Conservation (phyloP, 2,888 invertebrate genomes). For the Tricholauxania praeusta region DNA sequence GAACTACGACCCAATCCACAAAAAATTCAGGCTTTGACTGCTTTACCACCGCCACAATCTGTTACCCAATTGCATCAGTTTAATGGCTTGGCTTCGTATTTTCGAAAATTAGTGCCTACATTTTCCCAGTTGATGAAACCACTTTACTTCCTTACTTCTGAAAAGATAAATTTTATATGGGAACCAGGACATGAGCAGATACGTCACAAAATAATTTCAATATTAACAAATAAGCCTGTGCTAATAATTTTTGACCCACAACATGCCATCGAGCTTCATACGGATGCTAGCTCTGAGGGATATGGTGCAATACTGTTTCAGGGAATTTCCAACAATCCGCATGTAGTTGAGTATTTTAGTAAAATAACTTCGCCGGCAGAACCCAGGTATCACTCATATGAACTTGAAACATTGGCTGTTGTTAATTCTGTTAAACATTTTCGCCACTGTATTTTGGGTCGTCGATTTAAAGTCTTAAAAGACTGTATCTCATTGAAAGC, state of each 20-base stretch:
- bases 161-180: slow-evolving; percentile 3
- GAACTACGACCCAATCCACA: slow-evolving; percentile 27
- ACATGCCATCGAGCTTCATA: slow-evolving; percentile 44
- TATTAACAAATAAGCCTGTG: slow-evolving; percentile 42
- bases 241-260: slow-evolving; percentile 44
- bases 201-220: slow-evolving; percentile 30
- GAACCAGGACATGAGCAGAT: slow-evolving; percentile 29
- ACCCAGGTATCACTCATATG: too few relatives aligned
- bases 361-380: too few relatives aligned
- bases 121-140: slow-evolving; percentile 36
- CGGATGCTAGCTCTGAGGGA: slow-evolving; percentile 42
- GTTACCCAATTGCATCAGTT: slow-evolving; percentile 16
- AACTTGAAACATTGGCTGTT: too few relatives aligned
- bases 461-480: too few relatives aligned
- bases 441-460: too few relatives aligned
- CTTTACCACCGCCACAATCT: slow-evolving; percentile 27
- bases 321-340: too few relatives aligned
- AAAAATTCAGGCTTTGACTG: slow-evolving; percentile 33
- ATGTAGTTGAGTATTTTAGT: too few relatives aligned
- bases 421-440: too few relatives aligned
- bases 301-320: too few relatives aligned
- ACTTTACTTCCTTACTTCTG: slow-evolving; percentile 28
- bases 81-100: slow-evolving; percentile 33
- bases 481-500: too few relatives aligned
- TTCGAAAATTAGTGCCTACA: slow-evolving; percentile 28